Evolutionary conservation across 2,888 invertebrate species (phyloP).

Genomic region (Teleiodes luculella): DNA sequence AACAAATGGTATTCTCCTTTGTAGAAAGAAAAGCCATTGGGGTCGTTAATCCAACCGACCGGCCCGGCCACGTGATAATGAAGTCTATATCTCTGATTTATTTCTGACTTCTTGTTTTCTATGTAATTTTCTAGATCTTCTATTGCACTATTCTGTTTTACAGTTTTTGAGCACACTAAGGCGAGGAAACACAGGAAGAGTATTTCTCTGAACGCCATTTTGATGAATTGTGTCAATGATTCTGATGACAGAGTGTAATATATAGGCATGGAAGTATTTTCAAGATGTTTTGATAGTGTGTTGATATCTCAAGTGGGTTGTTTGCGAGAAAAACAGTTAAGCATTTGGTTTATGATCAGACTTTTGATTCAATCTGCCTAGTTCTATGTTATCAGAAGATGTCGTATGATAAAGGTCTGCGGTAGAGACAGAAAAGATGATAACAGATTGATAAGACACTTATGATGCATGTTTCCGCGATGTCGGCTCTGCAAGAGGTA

Average conservation of each 20-base stretch:
- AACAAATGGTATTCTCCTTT: slow-evolving; percentile 74
- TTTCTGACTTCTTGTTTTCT: slow-evolving; percentile 42
- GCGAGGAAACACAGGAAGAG: slow-evolving; percentile 32
- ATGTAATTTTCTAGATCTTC: slow-evolving; percentile 55
- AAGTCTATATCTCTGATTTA: slow-evolving; percentile 55
- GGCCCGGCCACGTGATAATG: slow-evolving; percentile 63
- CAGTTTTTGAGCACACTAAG: slow-evolving; percentile 28
- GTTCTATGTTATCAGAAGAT: no score
- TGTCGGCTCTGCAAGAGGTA: no score
- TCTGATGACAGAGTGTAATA: not conserved
- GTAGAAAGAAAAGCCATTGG: slow-evolving; percentile 75
- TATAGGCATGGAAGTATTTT: not conserved
- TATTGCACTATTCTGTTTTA: slow-evolving; percentile 34
- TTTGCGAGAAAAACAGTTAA: not conserved
- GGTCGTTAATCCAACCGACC: slow-evolving; percentile 79
- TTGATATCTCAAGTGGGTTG: not conserved
- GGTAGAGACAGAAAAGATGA: no score
- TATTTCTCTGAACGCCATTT: slow-evolving; percentile 22
- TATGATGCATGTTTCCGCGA: no score
- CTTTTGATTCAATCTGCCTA: no score
- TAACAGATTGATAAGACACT: no score
- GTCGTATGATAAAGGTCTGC: no score
- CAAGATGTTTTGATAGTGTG: not conserved
- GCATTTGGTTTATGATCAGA: no score
- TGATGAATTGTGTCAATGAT: not conserved